phyloP scores from a whole-genome alignment of 2,888 invertebrate genomes.

The Epirrhoe tristata region DNA sequence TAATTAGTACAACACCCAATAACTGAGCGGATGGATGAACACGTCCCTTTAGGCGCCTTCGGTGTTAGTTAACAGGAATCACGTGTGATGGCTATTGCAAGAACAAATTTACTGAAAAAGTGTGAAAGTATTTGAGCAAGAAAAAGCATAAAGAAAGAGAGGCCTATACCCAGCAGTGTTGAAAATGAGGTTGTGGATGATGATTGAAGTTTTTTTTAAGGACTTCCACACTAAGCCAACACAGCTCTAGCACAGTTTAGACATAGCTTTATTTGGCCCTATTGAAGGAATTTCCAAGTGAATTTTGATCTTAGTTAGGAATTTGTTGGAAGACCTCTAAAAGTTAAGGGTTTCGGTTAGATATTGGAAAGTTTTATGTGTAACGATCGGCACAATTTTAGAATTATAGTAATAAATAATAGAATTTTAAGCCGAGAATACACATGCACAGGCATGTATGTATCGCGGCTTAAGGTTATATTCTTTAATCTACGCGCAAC shows the following conservation, averaged over 20 bases:
- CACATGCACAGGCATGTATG: no score
- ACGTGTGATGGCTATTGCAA: conserved; percentile 41
- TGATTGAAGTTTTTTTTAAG: not conserved
- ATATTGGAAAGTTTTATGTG: not conserved
- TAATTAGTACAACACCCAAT: conserved; percentile 68
- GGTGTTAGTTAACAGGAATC: conserved; percentile 45
- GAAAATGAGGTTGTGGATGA: conserved; percentile 5
- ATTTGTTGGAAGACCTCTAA: conserved; percentile 2
- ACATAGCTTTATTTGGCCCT: not conserved
- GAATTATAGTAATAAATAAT: no score
- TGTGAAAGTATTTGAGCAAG: conserved; percentile 37
- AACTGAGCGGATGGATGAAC: conserved; percentile 57
- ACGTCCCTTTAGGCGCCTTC: conserved; percentile 62
- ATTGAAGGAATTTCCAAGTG: conserved; percentile 16
- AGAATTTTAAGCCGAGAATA: no score
- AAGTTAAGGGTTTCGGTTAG: not conserved
- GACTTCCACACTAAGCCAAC: conserved; percentile 7
- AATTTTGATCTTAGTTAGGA: conserved; percentile 17
- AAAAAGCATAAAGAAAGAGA: no score
- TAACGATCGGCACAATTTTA: not conserved
- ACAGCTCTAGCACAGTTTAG: not conserved
- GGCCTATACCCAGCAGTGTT: not conserved
- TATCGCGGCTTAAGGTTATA: no score
- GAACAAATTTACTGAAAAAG: no score
- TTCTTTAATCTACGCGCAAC: no score